Evolutionary conservation across 2,888 invertebrate genomes (phyloP), one percentile per base, ranked within the genome.

Genomic region (Rhagophthalmus giganteus): DNA sequence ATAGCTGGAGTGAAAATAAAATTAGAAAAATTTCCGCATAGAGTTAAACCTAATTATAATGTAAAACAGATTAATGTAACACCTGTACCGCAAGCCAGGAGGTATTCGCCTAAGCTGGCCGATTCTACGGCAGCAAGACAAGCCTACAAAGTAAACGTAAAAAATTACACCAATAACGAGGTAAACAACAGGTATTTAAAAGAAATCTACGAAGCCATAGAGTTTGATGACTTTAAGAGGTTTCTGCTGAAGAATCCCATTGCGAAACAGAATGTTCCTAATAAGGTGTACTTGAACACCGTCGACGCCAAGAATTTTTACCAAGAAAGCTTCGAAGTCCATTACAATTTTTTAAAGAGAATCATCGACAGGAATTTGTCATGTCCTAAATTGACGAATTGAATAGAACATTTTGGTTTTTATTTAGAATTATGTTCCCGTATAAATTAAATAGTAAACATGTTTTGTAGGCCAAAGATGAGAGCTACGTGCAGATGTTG

Each of bases 221-320:
- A 80, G 79, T 78, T 80, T 71, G 74, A 75, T 24, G 79, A 82
- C 76, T 81, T 82, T 77, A 78, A 80, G 76, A 79, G 81, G 81
- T 80, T 82, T 80, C 81, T 82, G 71, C 76, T 35, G 14, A 47
- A 39, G 24, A 40, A 40, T 37, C 38, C 39, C 27, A 28, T 15
- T 16, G 34, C 26, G 30, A 47, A 39, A 24, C 42, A 40, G 31
- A 52, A 41, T 30, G 38, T 26, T 31, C 10, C 38, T 15, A 44
- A 8, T 27, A 32, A 11, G 3, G 25, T 25, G 10, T 10, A 41
- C 20, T 20, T 42, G 12, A 38, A 10, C 20, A 15, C 5, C 11
- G 9, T 33, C 13, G 57, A 59, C 27, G 49, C 55, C 5, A 35
- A 49, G 46, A 47, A 58, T 38, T 58, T 65, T 50, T 65, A 61